Conservation (phyloP, 2,113 vertebrate genomes). For the Stegostoma tigrinum region DNA sequence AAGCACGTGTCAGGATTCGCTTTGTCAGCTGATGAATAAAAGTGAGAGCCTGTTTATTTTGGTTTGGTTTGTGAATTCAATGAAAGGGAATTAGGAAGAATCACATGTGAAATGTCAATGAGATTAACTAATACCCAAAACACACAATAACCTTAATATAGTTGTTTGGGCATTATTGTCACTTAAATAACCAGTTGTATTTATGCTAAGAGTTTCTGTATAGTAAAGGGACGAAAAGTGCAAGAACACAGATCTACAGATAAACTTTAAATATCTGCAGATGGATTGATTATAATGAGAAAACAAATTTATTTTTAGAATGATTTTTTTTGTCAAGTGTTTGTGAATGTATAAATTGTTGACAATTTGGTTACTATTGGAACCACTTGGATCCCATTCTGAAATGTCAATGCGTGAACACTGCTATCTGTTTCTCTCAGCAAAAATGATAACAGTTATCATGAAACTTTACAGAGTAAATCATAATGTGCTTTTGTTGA, state of each 20-base stretch:
- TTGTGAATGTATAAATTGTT: too few species aligned
- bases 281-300: not conserved
- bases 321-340: not conserved
- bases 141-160: not conserved
- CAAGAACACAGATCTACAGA: not conserved
- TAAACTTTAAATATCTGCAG: not conserved
- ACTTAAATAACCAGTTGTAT: not conserved
- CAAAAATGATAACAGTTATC: not conserved
- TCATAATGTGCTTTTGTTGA: conserved; percentile 57
- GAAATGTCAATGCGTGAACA: not conserved
- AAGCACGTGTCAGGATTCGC: not conserved
- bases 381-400: not conserved
- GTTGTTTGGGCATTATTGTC: not conserved
- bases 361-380: not conserved
- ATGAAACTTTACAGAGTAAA: conserved; percentile 42
- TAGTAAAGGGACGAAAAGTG: not conserved
- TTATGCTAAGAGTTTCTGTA: not conserved
- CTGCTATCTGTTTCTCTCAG: not conserved
- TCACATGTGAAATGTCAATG: not conserved
- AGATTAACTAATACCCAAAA: not conserved
- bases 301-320: not conserved
- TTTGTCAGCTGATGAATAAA: not conserved
- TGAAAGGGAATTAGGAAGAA: not conserved
- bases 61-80: not conserved
- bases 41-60: not conserved